Evolutionary conservation across 2,113 vertebrate species (phyloP).

Genomic region (Apaloderma vittatum): DNA sequence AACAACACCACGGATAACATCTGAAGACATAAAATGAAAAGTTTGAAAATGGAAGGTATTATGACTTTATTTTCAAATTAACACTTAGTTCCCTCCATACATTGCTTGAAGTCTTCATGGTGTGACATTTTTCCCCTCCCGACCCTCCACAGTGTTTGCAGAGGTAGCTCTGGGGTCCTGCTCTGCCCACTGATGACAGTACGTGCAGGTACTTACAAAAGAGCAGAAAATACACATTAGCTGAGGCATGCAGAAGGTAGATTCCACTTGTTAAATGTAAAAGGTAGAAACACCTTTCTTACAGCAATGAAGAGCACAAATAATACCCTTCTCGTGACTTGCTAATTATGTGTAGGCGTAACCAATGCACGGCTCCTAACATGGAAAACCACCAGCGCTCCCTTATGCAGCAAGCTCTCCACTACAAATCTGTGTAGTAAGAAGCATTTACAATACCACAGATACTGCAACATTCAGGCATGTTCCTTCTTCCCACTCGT

Average conservation of each 20-base stretch:
- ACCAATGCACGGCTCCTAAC: not conserved
- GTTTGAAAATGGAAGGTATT: not conserved
- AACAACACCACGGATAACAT: not conserved
- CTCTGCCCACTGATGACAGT: rapidly evolving
- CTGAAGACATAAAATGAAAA: not conserved
- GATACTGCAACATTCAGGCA: not conserved
- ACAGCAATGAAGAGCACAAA: not conserved
- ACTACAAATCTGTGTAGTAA: not conserved
- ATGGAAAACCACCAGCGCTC: rapidly evolving
- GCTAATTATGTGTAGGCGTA: not conserved
- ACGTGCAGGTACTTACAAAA: rapidly evolving
- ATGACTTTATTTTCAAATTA: not conserved
- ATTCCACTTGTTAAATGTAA: not conserved
- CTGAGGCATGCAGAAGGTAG: not conserved
- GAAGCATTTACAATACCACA: not conserved
- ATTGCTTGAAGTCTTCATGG: not conserved
- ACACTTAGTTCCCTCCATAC: not conserved
- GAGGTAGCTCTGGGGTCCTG: not conserved
- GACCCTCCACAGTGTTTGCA: not conserved
- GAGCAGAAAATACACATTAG: not conserved
- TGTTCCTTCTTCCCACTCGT: not conserved
- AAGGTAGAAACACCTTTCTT: not conserved
- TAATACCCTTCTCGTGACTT: rapidly evolving
- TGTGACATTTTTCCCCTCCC: not conserved
- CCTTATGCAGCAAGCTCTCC: not conserved